These are phyloP conservation scores for Monoplex corrugatus DNA, from an alignment of 2,888 invertebrate species.

Conservation along the genomic window DNA sequence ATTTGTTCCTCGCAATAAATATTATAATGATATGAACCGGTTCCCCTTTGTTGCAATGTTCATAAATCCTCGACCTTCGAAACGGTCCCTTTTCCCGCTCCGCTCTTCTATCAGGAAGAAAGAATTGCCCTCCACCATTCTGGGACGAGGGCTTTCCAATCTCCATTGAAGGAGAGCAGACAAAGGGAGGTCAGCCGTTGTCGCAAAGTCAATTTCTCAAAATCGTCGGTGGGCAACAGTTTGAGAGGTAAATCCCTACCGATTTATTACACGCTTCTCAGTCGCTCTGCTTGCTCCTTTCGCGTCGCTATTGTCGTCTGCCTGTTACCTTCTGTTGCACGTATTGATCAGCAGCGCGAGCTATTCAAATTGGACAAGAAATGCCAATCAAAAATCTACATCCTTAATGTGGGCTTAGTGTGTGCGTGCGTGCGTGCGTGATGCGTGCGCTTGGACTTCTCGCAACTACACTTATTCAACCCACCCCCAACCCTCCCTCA, in stretches of 20 bases:
- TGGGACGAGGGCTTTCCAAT: conserved; percentile 30
- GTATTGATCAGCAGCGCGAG: background rate
- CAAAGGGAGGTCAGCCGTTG: conserved; percentile 51
- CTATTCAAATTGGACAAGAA: conserved; percentile 13
- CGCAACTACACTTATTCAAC: conserved; percentile 19
- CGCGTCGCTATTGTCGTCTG: background rate
- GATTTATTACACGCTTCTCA: conserved; percentile 49
- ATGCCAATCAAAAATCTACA: conserved; percentile 19
- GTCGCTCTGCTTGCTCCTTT: background rate
- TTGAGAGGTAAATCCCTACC: conserved; percentile 40
- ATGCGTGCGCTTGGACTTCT: background rate
- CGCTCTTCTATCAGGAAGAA: background rate
- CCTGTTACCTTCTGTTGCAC: conserved; percentile 27
- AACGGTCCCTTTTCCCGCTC: conserved; percentile 30
- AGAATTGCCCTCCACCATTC: conserved; percentile 13
- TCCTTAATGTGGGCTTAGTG: background rate
- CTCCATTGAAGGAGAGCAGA: conserved; percentile 46
- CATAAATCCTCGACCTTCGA: conserved; percentile 51
- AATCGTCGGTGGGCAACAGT: conserved; percentile 48
- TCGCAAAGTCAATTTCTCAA: conserved; percentile 51
- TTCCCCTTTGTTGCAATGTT: conserved; percentile 45
- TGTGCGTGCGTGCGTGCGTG: background rate
- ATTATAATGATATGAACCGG: conserved; percentile 57
- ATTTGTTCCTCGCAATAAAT: conserved; percentile 56
- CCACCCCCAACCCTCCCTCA: background rate